These are phyloP conservation scores for Enteromius treurensis DNA, from an alignment of 2,797 vertebrate species.

Conservation along the genomic window DNA sequence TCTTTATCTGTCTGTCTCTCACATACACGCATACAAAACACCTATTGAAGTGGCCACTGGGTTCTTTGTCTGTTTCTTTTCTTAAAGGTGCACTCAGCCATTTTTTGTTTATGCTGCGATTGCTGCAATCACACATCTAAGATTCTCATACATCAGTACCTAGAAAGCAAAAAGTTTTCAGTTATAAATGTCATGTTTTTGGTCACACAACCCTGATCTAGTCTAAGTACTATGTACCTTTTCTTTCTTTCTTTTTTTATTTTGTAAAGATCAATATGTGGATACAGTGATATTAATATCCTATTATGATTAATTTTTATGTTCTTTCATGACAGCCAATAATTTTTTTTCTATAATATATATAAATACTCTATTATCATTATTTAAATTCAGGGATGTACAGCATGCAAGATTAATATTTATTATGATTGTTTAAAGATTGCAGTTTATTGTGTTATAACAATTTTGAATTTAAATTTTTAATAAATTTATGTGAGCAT, in stretches of 20 bases:
- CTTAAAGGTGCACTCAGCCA: not conserved
- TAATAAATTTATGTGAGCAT: not conserved
- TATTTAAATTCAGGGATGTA: too few relatives aligned
- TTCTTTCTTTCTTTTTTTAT: not conserved
- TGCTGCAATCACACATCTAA: not conserved
- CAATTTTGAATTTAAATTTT: not conserved
- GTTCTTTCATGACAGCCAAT: not conserved
- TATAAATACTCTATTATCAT: too few relatives aligned
- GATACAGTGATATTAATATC: not conserved
- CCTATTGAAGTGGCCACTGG: constrained; percentile 7
- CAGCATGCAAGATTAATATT: too few relatives aligned
- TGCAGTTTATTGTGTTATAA: not conserved
- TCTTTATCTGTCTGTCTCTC: constrained; percentile 25
- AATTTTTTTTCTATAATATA: not conserved
- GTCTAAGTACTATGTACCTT: not conserved
- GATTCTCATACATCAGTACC: not conserved
- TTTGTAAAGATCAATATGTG: not conserved
- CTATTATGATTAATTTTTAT: not conserved
- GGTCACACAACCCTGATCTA: not conserved
- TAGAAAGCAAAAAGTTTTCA: not conserved
- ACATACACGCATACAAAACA: constrained; percentile 29
- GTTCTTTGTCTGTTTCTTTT: not conserved
- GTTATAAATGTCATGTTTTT: not conserved
- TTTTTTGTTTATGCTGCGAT: not conserved
- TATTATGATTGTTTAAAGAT: not conserved